Conservation (phyloP, 1,140 invertebrate species). For the Drosophila watanabei region DNA sequence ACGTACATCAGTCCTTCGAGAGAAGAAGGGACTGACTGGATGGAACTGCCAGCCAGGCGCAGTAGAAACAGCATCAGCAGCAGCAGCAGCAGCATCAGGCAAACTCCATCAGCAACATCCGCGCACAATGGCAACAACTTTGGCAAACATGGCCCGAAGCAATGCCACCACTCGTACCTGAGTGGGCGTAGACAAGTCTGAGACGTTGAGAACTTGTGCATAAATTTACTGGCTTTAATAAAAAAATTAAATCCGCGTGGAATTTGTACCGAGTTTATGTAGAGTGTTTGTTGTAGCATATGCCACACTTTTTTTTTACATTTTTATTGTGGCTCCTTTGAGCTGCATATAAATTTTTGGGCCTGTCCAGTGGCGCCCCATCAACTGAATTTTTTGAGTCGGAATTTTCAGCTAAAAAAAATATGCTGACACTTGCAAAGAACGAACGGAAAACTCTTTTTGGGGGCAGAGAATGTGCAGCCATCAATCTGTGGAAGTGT, state of each 20-base stretch:
- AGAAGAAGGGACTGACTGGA: constrained; percentile 29
- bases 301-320: constrained; percentile 47
- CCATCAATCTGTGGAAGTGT: constrained; percentile 65
- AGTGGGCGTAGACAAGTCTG: constrained; percentile 39
- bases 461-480: constrained; percentile 42
- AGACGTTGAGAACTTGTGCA: constrained; percentile 49
- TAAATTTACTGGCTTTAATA: constrained; percentile 57
- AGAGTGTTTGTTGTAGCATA: constrained; percentile 4
- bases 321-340: constrained; percentile 41
- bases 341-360: constrained; percentile 62
- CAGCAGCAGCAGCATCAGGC: constrained; percentile 23
- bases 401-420: constrained; percentile 33
- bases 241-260: constrained; percentile 38
- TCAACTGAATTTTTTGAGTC: constrained; percentile 54
- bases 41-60: constrained; percentile 1
- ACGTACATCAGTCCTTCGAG: constrained; percentile 66
- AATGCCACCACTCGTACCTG: constrained; percentile 62
- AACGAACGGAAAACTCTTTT: constrained; percentile 17
- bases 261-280: constrained; percentile 11
- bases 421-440: constrained; percentile 43
- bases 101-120: constrained; percentile 34
- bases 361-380: constrained; percentile 73
- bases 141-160: constrained; percentile 63
- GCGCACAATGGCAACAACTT: constrained; percentile 43
- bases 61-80: constrained; percentile 13